A percentile compares a stretch with the other conserved stretches of the same genome.
Conservation (phyloP, 2,113 vertebrate genomes). For the Anoplopoma fimbria region DNA sequence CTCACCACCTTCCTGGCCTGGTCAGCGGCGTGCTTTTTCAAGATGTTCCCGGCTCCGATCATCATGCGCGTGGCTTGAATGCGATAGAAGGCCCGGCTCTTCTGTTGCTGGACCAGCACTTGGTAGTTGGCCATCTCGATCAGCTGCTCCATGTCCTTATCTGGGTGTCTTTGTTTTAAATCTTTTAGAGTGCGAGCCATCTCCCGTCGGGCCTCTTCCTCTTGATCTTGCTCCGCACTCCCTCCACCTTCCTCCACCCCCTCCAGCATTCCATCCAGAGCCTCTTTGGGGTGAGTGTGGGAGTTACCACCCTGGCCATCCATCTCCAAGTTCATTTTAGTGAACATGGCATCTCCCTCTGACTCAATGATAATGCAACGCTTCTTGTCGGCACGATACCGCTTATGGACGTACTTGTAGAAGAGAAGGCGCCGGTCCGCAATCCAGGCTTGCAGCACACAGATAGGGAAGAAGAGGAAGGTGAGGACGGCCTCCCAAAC, state of each 20-base stretch:
- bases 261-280: slow-evolving; percentile 83
- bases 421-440: slow-evolving; percentile 88
- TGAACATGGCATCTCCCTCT: slow-evolving; percentile 85
- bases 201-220: slow-evolving; percentile 85
- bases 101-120: slow-evolving; percentile 88
- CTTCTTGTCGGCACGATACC: slow-evolving; percentile 86
- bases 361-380: slow-evolving; percentile 88
- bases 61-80: slow-evolving; percentile 91
- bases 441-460: slow-evolving; percentile 88
- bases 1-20: slow-evolving; percentile 88
- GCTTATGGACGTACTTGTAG: slow-evolving; percentile 88
- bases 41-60: slow-evolving; percentile 89
- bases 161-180: slow-evolving; percentile 86
- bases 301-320: slow-evolving; percentile 84
- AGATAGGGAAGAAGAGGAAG: slow-evolving; percentile 88
- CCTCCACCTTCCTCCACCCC: slow-evolving; percentile 82
- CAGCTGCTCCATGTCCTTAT: slow-evolving; percentile 90
- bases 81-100: slow-evolving; percentile 89
- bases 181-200: slow-evolving; percentile 89
- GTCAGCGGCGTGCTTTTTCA: slow-evolving; percentile 89
- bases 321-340: slow-evolving; percentile 88
- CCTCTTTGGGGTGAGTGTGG: slow-evolving; percentile 81
- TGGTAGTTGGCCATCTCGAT: slow-evolving; percentile 91
- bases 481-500: slow-evolving; percentile 89
- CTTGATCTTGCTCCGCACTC: slow-evolving; percentile 76